Percentiles rank a stretch among this genome's conserved stretches.
Conservation (phyloP, 2,113 vertebrate species). For the Actenoides lindsayi region DNA sequence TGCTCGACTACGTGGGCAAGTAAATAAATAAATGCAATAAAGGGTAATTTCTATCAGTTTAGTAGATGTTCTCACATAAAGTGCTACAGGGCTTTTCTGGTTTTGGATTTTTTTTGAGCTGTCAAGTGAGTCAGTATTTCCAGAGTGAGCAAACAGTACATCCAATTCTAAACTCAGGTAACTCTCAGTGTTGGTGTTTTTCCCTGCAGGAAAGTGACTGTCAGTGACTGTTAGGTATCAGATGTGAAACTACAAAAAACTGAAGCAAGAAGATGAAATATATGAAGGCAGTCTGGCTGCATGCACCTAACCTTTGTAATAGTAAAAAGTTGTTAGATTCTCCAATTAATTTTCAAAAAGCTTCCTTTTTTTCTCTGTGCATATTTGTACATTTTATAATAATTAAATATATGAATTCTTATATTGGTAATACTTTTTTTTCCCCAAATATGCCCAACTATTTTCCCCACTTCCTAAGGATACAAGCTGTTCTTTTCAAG, state of each 20-base stretch:
- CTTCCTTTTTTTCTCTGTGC: background rate
- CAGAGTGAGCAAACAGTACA: background rate
- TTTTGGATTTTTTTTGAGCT: background rate
- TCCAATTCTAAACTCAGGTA: background rate
- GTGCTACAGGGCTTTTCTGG: background rate
- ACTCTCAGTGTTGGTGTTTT: background rate
- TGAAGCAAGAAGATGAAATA: background rate
- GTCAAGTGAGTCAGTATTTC: slow-evolving; percentile 21
- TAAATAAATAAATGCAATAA: background rate
- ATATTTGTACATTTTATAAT: background rate
- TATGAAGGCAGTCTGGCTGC: background rate
- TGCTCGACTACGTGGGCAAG: background rate
- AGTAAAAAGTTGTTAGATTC: background rate
- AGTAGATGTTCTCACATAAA: background rate
- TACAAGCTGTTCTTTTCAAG: background rate
- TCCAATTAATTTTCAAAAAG: background rate
- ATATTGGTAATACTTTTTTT: background rate
- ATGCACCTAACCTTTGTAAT: background rate
- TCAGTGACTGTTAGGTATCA: background rate
- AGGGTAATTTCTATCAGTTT: background rate
- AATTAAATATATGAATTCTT: background rate
- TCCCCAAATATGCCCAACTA: background rate
- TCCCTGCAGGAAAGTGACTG: background rate
- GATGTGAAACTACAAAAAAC: background rate
- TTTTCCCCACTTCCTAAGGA: background rate